Percentiles rank a stretch among this genome's conserved stretches.
Evolutionary conservation across 2,888 invertebrate species (phyloP).

Genomic region (Thymelicus sylvestris): DNA sequence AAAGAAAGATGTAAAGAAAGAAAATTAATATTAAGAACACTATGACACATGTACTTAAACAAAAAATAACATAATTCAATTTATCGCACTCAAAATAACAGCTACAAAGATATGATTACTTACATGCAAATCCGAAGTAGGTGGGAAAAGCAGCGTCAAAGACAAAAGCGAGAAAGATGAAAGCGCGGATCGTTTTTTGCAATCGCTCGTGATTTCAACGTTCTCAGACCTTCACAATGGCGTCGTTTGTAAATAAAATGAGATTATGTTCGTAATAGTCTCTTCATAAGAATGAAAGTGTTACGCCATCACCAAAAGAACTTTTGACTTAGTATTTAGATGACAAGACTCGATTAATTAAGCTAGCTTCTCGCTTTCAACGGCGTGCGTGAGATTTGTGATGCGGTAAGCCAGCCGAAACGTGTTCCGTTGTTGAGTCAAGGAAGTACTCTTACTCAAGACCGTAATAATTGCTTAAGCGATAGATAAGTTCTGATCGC

Average conservation of each 20-base stretch:
- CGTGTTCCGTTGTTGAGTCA: slow-evolving; percentile 33
- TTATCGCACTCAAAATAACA: slow-evolving; percentile 30
- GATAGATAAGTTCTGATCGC: slow-evolving; percentile 11
- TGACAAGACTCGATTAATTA: slow-evolving; percentile 61
- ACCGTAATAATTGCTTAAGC: slow-evolving; percentile 24
- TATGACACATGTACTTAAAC: no score
- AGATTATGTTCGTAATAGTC: slow-evolving; percentile 47
- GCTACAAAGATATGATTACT: slow-evolving; percentile 31
- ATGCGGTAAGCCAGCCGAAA: slow-evolving; percentile 36
- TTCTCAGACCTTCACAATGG: slow-evolving; percentile 58
- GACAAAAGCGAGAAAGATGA: slow-evolving; percentile 67
- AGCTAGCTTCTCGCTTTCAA: neutral
- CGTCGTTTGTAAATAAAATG: slow-evolving; percentile 48
- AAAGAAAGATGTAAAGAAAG: no score
- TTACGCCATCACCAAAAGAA: slow-evolving; percentile 63
- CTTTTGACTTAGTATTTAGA: slow-evolving; percentile 51
- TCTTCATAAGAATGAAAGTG: slow-evolving; percentile 57
- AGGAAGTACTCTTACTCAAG: slow-evolving; percentile 36
- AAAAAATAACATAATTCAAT: slow-evolving; percentile 8
- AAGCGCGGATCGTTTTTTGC: slow-evolving; percentile 55
- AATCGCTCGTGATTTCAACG: slow-evolving; percentile 44
- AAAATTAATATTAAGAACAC: no score
- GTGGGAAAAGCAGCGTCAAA: slow-evolving; percentile 48
- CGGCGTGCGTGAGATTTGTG: slow-evolving; percentile 40
- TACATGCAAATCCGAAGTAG: slow-evolving; percentile 33